Conservation (phyloP, 2,797 vertebrate species). For the Xenentodon cancila region DNA sequence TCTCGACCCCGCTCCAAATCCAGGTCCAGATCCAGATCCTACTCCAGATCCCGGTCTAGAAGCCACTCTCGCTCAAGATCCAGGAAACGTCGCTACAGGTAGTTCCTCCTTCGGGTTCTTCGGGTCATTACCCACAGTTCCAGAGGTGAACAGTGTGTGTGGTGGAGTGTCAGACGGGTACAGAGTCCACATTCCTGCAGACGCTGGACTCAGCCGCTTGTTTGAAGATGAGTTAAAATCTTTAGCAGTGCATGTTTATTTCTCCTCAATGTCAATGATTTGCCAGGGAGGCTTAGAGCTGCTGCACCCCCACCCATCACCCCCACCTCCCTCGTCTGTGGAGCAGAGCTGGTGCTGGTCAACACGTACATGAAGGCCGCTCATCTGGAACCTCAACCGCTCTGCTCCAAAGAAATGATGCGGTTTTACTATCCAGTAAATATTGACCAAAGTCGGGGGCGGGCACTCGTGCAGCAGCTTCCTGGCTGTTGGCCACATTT, state of each 20-base stretch:
- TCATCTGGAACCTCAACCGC: background rate
- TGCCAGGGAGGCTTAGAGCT: slow-evolving; percentile 16
- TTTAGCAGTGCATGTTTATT: background rate
- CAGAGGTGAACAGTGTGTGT: too few relatives aligned
- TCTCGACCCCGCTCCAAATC: slow-evolving; percentile 91
- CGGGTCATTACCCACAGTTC: too few relatives aligned
- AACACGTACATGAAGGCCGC: background rate
- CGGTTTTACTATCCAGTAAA: too few relatives aligned
- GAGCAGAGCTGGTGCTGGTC: background rate
- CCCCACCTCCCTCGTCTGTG: slow-evolving; percentile 13
- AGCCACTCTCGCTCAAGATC: slow-evolving; percentile 93
- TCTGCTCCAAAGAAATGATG: too few relatives aligned
- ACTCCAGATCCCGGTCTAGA: slow-evolving; percentile 92
- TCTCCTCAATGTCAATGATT: slow-evolving; percentile 36
- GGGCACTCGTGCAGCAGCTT: too few relatives aligned
- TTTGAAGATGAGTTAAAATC: slow-evolving; percentile 1
- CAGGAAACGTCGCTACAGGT: slow-evolving; percentile 96
- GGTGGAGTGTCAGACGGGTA: too few relatives aligned
- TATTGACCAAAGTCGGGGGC: too few relatives aligned
- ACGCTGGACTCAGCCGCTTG: background rate
- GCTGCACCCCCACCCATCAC: background rate
- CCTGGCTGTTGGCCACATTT: too few relatives aligned
- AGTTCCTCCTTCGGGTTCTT: too few relatives aligned
- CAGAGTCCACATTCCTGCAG: too few relatives aligned
- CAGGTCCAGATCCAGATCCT: slow-evolving; percentile 90